Evolutionary conservation across 2,797 vertebrate genomes (phyloP), one percentile per base, ranked within the genome.

Genomic region (Phaenicophaeus curvirostris): DNA sequence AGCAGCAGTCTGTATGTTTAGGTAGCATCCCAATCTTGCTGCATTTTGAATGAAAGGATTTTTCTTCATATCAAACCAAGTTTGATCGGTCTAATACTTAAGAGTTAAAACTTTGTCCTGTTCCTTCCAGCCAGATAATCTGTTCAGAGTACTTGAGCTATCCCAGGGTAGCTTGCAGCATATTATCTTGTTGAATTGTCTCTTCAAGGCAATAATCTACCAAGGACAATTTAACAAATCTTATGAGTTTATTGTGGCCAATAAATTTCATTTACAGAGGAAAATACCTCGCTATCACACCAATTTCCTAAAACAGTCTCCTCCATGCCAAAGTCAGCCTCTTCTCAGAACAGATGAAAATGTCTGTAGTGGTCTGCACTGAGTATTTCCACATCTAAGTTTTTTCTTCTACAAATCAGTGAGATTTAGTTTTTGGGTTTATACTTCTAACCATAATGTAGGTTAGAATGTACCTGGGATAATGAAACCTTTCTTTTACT

Each of bases 401-500:
- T 59, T 91, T 76, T 62, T 91, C 30, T 63, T 87, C 15, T 85
- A 10, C 37, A 37, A 53, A 66, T 21, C 17, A 33, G 9, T 76
- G 37, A 72, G 35, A 67, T 87, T 53, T 81, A 48, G 48, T 20
- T 13, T 16, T 58, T 44, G 42, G 72, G 17, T 68, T 92, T 76
- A 3, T 90, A 65, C 79, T 82, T 72, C 95, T 93, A 27, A 87
- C 92, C 57, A 48, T 46, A 69, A 55, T 67, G 53, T 88, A 76
- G 81, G 57, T 94, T 95, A 89, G 66, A 91, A 90, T 75, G 39
- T 68, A 87, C 31, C 33, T 87, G 58, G 61, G 65, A 82, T 91
- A 94, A 87, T 39, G 71, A 89, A 89, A 82, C 76, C 14, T 91
- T 67, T 79, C 80, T 92, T 96, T 89, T 89, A 92, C 88, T 94